These are phyloP conservation scores for Cheilosia variabilis DNA, from an alignment of 2,888 invertebrate genomes.

Conservation along the genomic window DNA sequence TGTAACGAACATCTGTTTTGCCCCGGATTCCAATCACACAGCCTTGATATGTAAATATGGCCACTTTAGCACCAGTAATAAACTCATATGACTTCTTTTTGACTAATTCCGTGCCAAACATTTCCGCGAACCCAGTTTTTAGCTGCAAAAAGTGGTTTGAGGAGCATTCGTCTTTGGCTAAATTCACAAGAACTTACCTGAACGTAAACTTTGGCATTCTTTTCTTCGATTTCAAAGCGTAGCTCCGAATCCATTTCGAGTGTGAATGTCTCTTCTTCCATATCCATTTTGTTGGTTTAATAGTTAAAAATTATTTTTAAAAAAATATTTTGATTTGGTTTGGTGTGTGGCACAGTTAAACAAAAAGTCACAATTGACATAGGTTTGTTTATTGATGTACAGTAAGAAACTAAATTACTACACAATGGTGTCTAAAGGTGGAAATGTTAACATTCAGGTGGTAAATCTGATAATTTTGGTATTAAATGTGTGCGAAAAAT, in stretches of 20 bases:
- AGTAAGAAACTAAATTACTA: neutral
- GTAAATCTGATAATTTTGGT: no score
- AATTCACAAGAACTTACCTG: conserved; percentile 85
- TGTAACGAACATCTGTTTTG: conserved; percentile 95
- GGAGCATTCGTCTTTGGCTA: no score
- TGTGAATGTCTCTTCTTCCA: conserved; percentile 87
- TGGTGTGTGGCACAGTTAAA: no score
- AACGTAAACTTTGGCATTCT: conserved; percentile 91
- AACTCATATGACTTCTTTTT: conserved; percentile 96
- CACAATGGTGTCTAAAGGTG: no score
- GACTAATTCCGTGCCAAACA: conserved; percentile 98
- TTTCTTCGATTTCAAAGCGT: conserved; percentile 96
- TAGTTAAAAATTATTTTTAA: neutral
- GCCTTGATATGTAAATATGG: conserved; percentile 98
- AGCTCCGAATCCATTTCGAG: conserved; percentile 94
- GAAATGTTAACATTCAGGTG: no score
- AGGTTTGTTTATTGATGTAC: neutral
- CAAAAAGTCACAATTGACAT: neutral
- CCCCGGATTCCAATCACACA: conserved; percentile 94
- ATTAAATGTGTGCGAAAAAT: no score
- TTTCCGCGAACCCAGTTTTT: conserved; percentile 95
- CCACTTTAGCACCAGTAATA: conserved; percentile 95
- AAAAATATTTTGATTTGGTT: neutral
- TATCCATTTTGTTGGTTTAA: conserved; percentile 26
- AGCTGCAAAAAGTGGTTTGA: conserved; percentile 85